These are phyloP conservation scores for Coecobrya sp. DNA, from an alignment of 2,888 invertebrate species.

Conservation along the genomic window DNA sequence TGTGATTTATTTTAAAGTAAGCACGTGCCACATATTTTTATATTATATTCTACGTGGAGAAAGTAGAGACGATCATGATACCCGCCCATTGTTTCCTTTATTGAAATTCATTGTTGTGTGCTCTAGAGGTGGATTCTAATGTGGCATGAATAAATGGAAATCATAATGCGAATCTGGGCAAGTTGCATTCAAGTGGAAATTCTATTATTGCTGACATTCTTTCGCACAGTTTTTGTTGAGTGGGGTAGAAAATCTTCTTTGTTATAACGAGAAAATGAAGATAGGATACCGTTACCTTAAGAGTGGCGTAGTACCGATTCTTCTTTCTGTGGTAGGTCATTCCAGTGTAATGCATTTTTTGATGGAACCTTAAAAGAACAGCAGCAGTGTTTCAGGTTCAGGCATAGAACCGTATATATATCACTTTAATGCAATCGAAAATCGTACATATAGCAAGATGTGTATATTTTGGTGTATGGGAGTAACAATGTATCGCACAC, in stretches of 20 bases:
- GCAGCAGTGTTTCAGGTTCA: conserved; percentile 9
- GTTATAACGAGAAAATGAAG: conserved; percentile 23
- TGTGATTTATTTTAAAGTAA: not conserved
- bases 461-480: not conserved
- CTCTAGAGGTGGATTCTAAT: conserved; percentile 49
- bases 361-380: conserved; percentile 29
- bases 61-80: not conserved
- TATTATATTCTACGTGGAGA: not conserved
- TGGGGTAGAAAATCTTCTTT: not conserved
- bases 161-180: conserved; percentile 71
- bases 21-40: not conserved
- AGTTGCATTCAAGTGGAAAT: conserved; percentile 76
- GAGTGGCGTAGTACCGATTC: not conserved
- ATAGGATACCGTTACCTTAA: not conserved
- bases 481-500: conserved; percentile 7
- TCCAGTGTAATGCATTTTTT: conserved; percentile 49
- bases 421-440: not conserved
- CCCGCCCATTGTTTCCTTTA: conserved; percentile 20
- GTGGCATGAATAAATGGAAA: conserved; percentile 75
- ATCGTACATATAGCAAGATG: not conserved
- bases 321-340: conserved; percentile 10
- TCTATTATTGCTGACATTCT: conserved; percentile 66
- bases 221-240: conserved; percentile 7
- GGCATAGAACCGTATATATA: not conserved
- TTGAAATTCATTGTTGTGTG: conserved; percentile 68